Percentiles rank a stretch among this genome's conserved stretches.
Conservation (phyloP, 2,797 vertebrate genomes). For the Halcyon smyrnensis region DNA sequence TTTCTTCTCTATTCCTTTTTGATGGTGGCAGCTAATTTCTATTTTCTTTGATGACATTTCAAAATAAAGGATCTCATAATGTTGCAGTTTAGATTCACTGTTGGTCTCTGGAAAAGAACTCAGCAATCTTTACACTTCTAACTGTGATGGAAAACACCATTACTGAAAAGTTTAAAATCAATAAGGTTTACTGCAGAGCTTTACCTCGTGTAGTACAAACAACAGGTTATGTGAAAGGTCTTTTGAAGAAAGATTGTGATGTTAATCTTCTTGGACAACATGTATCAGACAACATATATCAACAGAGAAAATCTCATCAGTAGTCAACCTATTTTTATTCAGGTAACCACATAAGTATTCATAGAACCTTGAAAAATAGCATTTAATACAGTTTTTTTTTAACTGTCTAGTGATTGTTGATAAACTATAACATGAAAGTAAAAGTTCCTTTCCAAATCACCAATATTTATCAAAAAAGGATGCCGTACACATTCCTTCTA, state of each 20-base stretch:
- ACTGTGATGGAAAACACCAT: not conserved
- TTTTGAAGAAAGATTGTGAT: not conserved
- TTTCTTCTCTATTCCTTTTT: not conserved
- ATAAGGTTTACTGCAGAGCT: not conserved
- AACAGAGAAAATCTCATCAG: not conserved
- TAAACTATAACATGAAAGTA: not conserved
- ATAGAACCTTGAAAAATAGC: not conserved
- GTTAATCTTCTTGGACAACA: not conserved
- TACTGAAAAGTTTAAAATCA: constrained; percentile 1
- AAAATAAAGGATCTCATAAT: not conserved
- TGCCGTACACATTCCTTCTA: not conserved
- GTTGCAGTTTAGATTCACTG: not conserved
- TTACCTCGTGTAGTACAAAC: not conserved
- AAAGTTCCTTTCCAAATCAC: not conserved
- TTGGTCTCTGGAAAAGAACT: not conserved
- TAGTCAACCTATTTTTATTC: not conserved
- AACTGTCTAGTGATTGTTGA: no score
- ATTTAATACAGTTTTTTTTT: not conserved
- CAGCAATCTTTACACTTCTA: not conserved
- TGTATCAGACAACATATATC: not conserved
- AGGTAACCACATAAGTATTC: not conserved
- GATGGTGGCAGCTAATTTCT: not conserved
- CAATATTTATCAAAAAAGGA: not conserved
- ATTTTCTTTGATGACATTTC: not conserved
- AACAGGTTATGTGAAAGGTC: not conserved